phyloP scores from a whole-genome alignment of 2,113 vertebrate genomes.

The Proteles cristata region DNA sequence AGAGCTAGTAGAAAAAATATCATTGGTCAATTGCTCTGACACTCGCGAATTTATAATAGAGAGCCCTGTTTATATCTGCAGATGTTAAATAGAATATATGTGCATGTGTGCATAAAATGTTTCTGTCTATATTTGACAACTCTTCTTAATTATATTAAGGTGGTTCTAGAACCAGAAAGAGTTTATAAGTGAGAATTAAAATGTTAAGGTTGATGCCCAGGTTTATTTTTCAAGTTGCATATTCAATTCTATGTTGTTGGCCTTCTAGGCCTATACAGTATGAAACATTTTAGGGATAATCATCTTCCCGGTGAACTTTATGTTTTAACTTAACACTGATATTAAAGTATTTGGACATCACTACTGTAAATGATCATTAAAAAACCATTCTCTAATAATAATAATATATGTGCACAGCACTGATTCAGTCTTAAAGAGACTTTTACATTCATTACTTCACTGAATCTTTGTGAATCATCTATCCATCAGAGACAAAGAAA shows the following conservation, averaged over 20 bases:
- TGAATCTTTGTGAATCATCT: background rate
- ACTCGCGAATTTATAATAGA: conserved; percentile 80
- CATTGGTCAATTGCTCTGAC: conserved; percentile 89
- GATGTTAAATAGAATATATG: conserved; percentile 82
- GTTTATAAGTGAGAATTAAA: background rate
- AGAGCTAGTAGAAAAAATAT: conserved; percentile 66
- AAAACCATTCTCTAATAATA: background rate
- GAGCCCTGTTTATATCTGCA: conserved; percentile 84
- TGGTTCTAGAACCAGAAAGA: conserved; percentile 82
- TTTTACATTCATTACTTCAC: background rate
- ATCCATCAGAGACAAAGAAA: background rate
- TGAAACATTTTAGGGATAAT: background rate
- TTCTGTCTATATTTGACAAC: conserved; percentile 84
- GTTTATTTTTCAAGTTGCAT: background rate
- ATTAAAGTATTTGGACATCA: background rate
- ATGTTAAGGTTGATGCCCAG: background rate
- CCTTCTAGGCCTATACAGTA: background rate
- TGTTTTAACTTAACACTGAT: background rate
- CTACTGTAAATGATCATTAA: background rate
- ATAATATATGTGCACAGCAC: background rate
- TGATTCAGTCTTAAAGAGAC: background rate
- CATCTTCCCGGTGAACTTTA: background rate
- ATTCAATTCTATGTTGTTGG: background rate
- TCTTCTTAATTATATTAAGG: conserved; percentile 88
- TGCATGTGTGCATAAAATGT: conserved; percentile 80